These are phyloP conservation scores for Ariolimax columbianus DNA, from an alignment of 2,888 invertebrate genomes.

Conservation along the genomic window DNA sequence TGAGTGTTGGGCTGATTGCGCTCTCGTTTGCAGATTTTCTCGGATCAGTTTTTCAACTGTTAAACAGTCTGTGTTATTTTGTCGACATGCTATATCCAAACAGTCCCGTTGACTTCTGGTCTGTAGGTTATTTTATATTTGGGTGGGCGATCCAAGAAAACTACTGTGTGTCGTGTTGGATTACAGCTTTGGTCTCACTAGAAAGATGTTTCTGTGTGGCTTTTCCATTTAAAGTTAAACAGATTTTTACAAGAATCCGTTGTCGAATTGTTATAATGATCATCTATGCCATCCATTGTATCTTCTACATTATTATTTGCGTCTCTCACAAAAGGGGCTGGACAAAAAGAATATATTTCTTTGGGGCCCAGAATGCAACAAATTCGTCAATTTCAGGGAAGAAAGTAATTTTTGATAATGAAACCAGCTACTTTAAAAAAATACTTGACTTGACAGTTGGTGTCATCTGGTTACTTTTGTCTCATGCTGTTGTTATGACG, in stretches of 20 bases:
- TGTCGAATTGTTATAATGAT: background rate
- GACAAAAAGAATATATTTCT: background rate
- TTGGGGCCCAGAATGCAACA: background rate
- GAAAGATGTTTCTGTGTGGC: constrained; percentile 38
- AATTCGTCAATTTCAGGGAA: background rate
- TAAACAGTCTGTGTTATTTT: background rate
- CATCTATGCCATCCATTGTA: background rate
- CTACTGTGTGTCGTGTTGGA: constrained; percentile 31
- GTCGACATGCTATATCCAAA: background rate
- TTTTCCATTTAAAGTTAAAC: constrained; percentile 17
- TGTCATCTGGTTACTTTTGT: background rate
- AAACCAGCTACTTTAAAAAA: too few relatives aligned
- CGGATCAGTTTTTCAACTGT: background rate
- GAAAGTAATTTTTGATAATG: too few relatives aligned
- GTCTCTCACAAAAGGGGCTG: background rate
- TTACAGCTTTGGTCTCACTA: constrained; percentile 9
- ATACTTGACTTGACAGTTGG: background rate
- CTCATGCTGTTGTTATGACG: background rate
- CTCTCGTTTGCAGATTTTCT: background rate
- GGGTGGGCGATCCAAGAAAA: constrained; percentile 1
- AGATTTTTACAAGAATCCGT: constrained; percentile 12
- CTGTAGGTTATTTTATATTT: background rate
- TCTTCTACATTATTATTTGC: background rate
- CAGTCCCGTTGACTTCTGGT: too few relatives aligned
- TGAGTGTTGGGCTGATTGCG: background rate